Evolutionary conservation across 2,888 invertebrate genomes (phyloP), one percentile per base, ranked within the genome.

Genomic region (Tanaodytes sp.): DNA sequence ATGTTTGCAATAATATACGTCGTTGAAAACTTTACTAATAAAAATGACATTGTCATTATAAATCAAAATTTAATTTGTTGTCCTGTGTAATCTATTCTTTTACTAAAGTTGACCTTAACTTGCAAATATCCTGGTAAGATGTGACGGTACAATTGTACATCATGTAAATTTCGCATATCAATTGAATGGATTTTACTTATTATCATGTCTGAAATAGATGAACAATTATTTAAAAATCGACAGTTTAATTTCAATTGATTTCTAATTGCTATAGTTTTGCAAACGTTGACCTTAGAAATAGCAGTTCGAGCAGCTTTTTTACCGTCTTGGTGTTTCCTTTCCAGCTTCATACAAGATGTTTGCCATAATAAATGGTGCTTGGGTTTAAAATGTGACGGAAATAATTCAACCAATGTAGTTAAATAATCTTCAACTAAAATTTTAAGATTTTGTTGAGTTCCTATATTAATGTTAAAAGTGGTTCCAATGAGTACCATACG

Each of bases 321-420:
- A 2, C 14, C 58, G 2, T 64, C 51, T 30, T 55, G 61, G 39
- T 74, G 72, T 15, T 71, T 71, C n/a, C 63, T 58, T 51, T 74
- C 74, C 15, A 23, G 63, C 16, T 71, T 36, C 66, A 73, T 68
- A 14, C 52, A 70, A 33, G 59, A 37, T 15, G 61, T 54, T 42
- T 43, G 9, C 30, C 51, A 52, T n/a, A 71, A n/a, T n/a, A 23
- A 23, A 31, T 74, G 72, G 18, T 73, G 71, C 45, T 75, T 75
- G 0, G 68, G 71, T 51, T 63, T 72, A 6, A 72, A 27, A 31
- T 16, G 42, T 11, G 12, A 14, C 8, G 55, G 59, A 48, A 68
- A 64, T 6, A 68, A 23, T 23, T 43, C 1, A 36, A 33, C 9
- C 9, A 65, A 45, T 9, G 46, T 16, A 9, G 8, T 6, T 16